Percentiles rank a stretch among this genome's conserved stretches.
phyloP scores from a whole-genome alignment of 2,888 invertebrate genomes.

The Platypus cylindrus region DNA sequence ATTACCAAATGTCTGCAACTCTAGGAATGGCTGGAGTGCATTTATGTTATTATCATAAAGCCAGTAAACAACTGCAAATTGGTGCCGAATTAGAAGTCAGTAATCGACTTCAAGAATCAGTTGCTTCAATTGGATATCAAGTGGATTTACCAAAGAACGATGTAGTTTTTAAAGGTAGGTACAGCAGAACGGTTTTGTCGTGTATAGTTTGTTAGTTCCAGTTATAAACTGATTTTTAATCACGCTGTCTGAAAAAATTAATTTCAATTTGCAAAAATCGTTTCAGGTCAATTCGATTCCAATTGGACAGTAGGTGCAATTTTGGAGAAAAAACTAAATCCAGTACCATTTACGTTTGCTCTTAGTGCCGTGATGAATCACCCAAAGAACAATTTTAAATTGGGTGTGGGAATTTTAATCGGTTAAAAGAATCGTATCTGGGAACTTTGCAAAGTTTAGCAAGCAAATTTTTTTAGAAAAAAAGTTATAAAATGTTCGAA shows the following conservation, averaged over 20 bases:
- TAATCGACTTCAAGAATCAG: constrained; percentile 78
- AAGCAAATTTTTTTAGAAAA: too few relatives aligned
- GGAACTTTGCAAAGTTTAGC: too few relatives aligned
- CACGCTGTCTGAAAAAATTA: not conserved
- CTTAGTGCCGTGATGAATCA: constrained; percentile 90
- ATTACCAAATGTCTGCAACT: constrained; percentile 58
- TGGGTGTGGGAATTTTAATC: constrained; percentile 89
- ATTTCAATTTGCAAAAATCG: constrained; percentile 3
- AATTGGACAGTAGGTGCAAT: constrained; percentile 91
- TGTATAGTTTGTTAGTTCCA: not conserved
- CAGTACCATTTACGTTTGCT: constrained; percentile 86
- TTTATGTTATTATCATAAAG: constrained; percentile 87
- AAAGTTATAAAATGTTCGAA: too few relatives aligned
- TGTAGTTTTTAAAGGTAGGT: constrained; percentile 80
- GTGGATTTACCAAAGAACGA: constrained; percentile 91
- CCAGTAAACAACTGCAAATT: constrained; percentile 80
- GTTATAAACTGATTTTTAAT: constrained; percentile 1
- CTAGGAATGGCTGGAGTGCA: constrained; percentile 72
- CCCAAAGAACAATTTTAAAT: constrained; percentile 79
- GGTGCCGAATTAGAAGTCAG: constrained; percentile 94
- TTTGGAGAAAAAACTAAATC: constrained; percentile 85
- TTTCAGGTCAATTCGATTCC: constrained; percentile 76
- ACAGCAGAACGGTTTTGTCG: not conserved
- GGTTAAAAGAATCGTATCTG: constrained; percentile 45
- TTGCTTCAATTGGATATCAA: constrained; percentile 88